Evolutionary conservation across 2,888 invertebrate genomes (phyloP), one percentile per base, ranked within the genome.

Genomic region (Trichogramma dendrolimi): DNA sequence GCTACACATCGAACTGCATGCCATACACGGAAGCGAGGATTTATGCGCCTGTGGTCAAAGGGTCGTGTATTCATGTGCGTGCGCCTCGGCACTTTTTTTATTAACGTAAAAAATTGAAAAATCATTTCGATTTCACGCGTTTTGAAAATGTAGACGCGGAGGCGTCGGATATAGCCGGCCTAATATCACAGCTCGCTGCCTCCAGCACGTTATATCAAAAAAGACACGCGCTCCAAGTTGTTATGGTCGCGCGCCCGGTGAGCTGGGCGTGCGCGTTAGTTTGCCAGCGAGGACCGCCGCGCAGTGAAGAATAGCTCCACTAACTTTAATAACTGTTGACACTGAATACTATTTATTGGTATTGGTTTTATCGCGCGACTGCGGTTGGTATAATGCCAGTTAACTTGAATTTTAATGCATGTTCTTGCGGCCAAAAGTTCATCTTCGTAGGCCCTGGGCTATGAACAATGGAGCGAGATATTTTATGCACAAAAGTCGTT

Each of bases 1-100:
- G 5, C 49, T 27, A 43, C 27, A 50, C n/a, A 55, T 47, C 53
- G 51, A n/a, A 11, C 50, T 67, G 65, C 69, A 71, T 71, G 71
- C 70, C 55, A 54, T 47, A n/a, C 47, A 47, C 62, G 60, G 61
- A 46, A 59, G 57, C 27, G 56, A 66, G 73, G 75, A 75, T 77
- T 77, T 76, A 75, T 73, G 74, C 69, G 67, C 62, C 68, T 71
- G 68, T 10, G 63, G 68, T 70, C 67, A 68, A 65, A 58, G 60
- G 46, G 8, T 46, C 46, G 46, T 46, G 8, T 46, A 46, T 46
- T 8, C 46, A n/a, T 8, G n/a, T 46, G 46, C 8, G 10, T 46
- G 47, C 14, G 27, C 50, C 11, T 46, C 47, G 40, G 39, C 40
- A 40, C 42, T 7, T 58, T 62, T 64, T 64, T 66, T 64, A 66